Evolutionary conservation across 2,797 vertebrate genomes (phyloP).

Genomic region (Austrolebias charrua): DNA sequence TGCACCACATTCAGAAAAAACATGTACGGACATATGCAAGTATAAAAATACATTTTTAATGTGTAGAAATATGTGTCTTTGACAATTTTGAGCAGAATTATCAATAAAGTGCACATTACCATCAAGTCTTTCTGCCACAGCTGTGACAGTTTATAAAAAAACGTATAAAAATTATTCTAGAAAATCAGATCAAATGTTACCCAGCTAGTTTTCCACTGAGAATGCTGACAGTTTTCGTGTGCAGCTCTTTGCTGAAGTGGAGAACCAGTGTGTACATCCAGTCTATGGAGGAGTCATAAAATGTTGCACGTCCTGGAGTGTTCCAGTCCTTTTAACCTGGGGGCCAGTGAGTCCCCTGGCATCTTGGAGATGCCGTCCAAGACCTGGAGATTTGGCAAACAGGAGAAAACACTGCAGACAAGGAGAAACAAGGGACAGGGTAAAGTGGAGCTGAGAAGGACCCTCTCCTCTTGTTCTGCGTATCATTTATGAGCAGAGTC

Average conservation of each 20-base stretch:
- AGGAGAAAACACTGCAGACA: constrained; percentile 87
- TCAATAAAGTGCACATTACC: constrained; percentile 2
- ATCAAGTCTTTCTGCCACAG: constrained; percentile 15
- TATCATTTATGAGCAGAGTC: neutral
- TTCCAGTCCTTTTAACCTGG: constrained; percentile 56
- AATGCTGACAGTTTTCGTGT: neutral
- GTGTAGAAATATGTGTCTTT: constrained; percentile 9
- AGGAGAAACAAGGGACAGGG: neutral
- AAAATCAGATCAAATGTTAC: neutral
- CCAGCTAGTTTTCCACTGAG: constrained; percentile 9
- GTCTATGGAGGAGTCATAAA: constrained; percentile 70
- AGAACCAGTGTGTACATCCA: neutral
- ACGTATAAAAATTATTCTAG: neutral
- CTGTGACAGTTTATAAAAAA: constrained; percentile 10
- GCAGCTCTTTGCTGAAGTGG: neutral
- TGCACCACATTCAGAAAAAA: neutral
- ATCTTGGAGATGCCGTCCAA: constrained; percentile 91
- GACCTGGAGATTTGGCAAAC: constrained; percentile 92
- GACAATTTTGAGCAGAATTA: constrained; percentile 15
- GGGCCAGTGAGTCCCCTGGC: constrained; percentile 84
- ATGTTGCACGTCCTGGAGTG: constrained; percentile 84
- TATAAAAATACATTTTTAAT: constrained; percentile 14
- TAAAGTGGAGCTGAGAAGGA: neutral
- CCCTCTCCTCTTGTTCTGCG: constrained; percentile 34
- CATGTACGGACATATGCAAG: neutral